Percentiles rank a stretch among this genome's conserved stretches.
Evolutionary conservation across 2,888 invertebrate genomes (phyloP).

Genomic region (Tuta absoluta): DNA sequence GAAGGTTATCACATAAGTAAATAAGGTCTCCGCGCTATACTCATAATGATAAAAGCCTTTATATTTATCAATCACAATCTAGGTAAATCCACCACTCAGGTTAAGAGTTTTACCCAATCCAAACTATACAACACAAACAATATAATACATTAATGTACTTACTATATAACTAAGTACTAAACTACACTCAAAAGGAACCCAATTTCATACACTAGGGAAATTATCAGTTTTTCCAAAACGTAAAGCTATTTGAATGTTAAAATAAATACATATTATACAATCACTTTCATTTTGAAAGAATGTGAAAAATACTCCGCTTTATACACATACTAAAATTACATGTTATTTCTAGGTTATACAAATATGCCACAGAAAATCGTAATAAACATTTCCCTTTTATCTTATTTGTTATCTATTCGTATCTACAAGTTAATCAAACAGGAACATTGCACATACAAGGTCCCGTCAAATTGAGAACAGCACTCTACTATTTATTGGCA

Average conservation of each 20-base stretch:
- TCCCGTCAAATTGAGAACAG: neutral
- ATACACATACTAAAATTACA: neutral
- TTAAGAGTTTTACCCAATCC: constrained; percentile 1
- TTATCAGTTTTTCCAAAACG: neutral
- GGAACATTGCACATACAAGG: constrained; percentile 4
- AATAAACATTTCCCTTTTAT: neutral
- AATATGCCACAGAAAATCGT: constrained; percentile 3
- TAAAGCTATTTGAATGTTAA: neutral
- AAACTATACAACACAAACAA: neutral
- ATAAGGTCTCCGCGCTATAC: neutral
- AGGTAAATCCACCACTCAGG: constrained; percentile 2
- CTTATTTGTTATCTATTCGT: neutral
- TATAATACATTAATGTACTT: neutral
- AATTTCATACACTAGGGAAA: constrained; percentile 1
- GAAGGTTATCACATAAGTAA: neutral
- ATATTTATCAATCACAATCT: constrained; percentile 9
- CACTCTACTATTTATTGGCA: constrained; percentile 4
- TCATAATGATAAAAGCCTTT: constrained; percentile 5
- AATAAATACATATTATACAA: neutral
- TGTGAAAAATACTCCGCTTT: constrained; percentile 2
- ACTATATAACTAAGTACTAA: neutral
- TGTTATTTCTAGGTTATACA: neutral
- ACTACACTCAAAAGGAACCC: neutral
- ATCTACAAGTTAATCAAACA: constrained; percentile 10
- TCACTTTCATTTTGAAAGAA: neutral